Evolutionary conservation across 2,888 invertebrate species (phyloP).

Genomic region (Teleiodes luculella): DNA sequence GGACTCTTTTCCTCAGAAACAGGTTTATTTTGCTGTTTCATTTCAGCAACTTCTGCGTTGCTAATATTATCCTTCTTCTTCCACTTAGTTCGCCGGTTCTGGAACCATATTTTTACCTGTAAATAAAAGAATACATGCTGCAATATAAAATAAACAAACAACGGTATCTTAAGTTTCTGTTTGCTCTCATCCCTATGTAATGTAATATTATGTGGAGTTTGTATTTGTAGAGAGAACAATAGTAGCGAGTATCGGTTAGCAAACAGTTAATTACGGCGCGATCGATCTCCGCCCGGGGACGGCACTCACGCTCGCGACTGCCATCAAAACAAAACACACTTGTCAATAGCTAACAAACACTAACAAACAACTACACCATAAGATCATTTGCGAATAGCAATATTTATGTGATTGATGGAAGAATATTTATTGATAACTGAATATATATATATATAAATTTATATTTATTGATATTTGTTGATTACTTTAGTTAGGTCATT

Average conservation of each 20-base stretch:
- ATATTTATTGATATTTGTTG: too few species aligned
- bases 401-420: too few species aligned
- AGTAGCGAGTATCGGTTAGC: conserved; percentile 51
- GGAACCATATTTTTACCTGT: conserved; percentile 95
- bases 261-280: conserved; percentile 69
- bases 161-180: neutral
- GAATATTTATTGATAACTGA: too few species aligned
- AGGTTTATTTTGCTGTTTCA: conserved; percentile 80
- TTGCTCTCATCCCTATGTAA: too few species aligned
- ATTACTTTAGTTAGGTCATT: too few species aligned
- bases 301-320: neutral
- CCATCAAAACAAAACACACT: neutral
- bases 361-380: too few species aligned
- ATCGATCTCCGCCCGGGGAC: conserved; percentile 55
- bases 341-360: neutral
- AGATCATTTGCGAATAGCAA: too few species aligned
- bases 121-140: conserved; percentile 44
- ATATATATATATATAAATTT: too few species aligned
- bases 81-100: conserved; percentile 85
- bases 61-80: conserved; percentile 96
- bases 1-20: conserved; percentile 47
- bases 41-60: conserved; percentile 92
- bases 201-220: too few species aligned
- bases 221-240: conserved; percentile 20
- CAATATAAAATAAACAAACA: neutral